These are phyloP conservation scores for Acanthiza pusilla DNA, from an alignment of 2,797 vertebrate genomes.

Conservation along the genomic window DNA sequence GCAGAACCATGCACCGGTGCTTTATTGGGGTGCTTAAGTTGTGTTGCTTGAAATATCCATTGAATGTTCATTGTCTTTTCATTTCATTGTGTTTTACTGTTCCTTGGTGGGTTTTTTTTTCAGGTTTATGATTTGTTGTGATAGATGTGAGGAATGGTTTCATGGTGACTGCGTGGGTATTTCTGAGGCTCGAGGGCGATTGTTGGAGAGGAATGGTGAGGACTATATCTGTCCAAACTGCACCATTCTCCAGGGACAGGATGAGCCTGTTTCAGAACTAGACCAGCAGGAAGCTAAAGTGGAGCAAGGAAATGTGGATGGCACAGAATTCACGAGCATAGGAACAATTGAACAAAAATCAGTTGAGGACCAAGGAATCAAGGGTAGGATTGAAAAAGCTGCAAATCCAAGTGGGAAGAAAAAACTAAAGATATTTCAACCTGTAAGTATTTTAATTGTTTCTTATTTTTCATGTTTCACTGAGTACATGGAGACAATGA, in stretches of 20 bases:
- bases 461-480: neutral
- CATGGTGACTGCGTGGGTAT: conserved; percentile 91
- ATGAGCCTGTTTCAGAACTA: conserved; percentile 55
- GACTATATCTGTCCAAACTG: conserved; percentile 89
- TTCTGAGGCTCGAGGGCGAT: conserved; percentile 78
- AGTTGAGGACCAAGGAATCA: conserved; percentile 76
- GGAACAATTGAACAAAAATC: conserved; percentile 69
- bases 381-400: conserved; percentile 95
- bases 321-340: conserved; percentile 69
- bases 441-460: conserved; percentile 80
- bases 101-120: neutral
- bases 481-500: neutral
- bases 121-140: conserved; percentile 96
- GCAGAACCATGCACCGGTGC: neutral
- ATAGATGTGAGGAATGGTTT: conserved; percentile 91
- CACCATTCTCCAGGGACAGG: conserved; percentile 83
- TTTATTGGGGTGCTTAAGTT: neutral
- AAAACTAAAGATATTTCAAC: conserved; percentile 99
- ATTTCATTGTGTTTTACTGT: neutral
- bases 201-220: conserved; percentile 82
- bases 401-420: conserved; percentile 96
- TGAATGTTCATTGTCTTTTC: neutral
- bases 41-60: neutral
- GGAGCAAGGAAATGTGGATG: conserved; percentile 54
- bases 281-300: conserved; percentile 41